phyloP scores from a whole-genome alignment of 2,797 vertebrate genomes.

The Brotula barbata region DNA sequence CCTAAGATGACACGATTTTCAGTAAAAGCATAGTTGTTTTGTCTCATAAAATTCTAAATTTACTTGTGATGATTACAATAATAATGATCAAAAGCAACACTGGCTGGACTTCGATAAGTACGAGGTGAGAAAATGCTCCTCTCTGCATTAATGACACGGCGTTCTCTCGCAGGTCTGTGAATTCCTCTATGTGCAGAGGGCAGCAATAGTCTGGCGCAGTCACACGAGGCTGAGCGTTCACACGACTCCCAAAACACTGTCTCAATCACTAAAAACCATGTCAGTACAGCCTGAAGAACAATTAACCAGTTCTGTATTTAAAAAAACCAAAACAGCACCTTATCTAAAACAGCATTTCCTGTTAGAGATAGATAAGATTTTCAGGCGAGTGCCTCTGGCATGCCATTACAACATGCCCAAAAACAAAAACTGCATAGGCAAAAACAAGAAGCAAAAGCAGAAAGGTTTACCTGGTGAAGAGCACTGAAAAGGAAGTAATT shows the following conservation, averaged over 20 bases:
- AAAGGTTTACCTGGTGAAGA: constrained; percentile 80
- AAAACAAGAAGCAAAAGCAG: constrained; percentile 53
- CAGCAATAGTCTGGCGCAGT: constrained; percentile 48
- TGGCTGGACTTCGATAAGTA: constrained; percentile 43
- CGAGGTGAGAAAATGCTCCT: constrained; percentile 47
- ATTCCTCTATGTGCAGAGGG: constrained; percentile 51
- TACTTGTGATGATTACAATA: too few species aligned
- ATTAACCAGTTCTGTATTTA: constrained; percentile 3
- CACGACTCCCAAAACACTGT: constrained; percentile 55
- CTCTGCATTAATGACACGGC: constrained; percentile 55
- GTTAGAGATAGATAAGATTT: constrained; percentile 42
- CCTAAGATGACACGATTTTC: too few species aligned
- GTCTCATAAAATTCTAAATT: too few species aligned
- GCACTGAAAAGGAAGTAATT: constrained; percentile 77
- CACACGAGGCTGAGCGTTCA: constrained; percentile 56
- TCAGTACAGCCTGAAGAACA: constrained; percentile 41
- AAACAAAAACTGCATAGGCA: too few species aligned
- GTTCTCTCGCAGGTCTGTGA: constrained; percentile 63
- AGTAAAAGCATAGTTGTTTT: too few species aligned
- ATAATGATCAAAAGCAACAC: too few species aligned
- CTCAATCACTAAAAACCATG: constrained; percentile 32
- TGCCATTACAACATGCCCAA: constrained; percentile 50
- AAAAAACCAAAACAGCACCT: constrained; percentile 50
- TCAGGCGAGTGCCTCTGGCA: constrained; percentile 28
- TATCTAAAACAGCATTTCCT: constrained; percentile 1